Conservation (phyloP, 2,797 vertebrate genomes). For the Leptoclinus maculatus region DNA sequence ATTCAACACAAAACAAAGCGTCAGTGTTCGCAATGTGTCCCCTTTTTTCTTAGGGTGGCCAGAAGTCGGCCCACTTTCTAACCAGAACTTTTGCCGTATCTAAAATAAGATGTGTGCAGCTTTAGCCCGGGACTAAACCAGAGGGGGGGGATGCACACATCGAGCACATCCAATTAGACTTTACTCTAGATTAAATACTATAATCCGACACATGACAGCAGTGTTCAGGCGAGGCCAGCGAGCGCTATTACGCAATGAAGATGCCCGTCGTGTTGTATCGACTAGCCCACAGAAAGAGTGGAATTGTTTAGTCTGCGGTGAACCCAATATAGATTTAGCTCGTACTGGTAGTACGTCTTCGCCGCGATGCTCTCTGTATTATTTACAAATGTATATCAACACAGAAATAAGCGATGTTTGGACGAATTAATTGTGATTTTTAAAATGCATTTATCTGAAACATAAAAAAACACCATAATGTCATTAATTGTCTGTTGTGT, state of each 20-base stretch:
- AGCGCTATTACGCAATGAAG: conserved; percentile 79
- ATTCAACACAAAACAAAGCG: conserved; percentile 41
- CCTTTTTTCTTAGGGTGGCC: background rate
- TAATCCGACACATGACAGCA: conserved; percentile 82
- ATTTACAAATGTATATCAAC: background rate
- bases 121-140: conserved; percentile 9
- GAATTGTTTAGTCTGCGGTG: conserved; percentile 48
- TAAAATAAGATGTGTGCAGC: background rate
- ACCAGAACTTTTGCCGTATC: conserved; percentile 37
- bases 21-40: background rate
- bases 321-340: background rate
- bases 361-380: background rate
- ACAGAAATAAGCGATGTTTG: background rate
- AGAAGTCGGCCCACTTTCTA: conserved; percentile 1
- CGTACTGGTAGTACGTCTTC: background rate
- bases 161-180: conserved; percentile 77
- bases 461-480: background rate
- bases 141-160: background rate
- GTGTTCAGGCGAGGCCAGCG: conserved; percentile 66
- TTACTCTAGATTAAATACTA: conserved; percentile 81
- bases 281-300: conserved; percentile 40
- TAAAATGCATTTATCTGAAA: background rate
- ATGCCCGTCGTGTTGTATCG: conserved; percentile 68
- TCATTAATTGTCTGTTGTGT: conserved; percentile 51
- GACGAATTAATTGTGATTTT: background rate